These are phyloP conservation scores for Eumacrocentrus americanus DNA, from an alignment of 2,888 invertebrate genomes.

Conservation along the genomic window DNA sequence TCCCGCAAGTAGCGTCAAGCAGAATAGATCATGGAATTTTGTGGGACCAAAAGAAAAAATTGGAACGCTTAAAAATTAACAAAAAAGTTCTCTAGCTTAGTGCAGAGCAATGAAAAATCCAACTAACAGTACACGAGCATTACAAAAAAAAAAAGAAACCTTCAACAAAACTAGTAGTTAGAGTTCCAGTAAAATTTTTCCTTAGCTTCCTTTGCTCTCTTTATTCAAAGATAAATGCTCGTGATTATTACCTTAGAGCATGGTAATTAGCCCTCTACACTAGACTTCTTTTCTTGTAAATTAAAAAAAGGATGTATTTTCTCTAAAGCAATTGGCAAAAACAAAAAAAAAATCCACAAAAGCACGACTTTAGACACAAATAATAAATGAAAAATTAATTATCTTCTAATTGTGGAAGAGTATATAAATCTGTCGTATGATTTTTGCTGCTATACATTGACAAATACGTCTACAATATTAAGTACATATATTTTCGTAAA, in stretches of 20 bases:
- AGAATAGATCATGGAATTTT: slow-evolving; percentile 41
- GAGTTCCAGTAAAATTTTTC: background rate
- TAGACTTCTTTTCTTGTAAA: no score
- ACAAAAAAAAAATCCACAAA: background rate
- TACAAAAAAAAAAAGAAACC: slow-evolving; percentile 1
- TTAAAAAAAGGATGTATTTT: no score
- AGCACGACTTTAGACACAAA: no score
- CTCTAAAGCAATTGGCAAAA: no score
- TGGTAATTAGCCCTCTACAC: no score
- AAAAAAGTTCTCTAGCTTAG: slow-evolving; percentile 16
- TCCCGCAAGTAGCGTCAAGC: background rate
- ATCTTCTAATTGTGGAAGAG: no score
- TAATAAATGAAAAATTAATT: no score
- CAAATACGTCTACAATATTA: no score
- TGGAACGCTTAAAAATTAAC: slow-evolving; percentile 33
- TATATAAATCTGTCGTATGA: no score
- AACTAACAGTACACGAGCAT: slow-evolving; percentile 24
- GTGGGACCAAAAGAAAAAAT: slow-evolving; percentile 41
- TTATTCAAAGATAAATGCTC: background rate
- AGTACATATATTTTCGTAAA: no score
- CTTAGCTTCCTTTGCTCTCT: background rate
- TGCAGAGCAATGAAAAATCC: slow-evolving; percentile 9
- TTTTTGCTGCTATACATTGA: no score
- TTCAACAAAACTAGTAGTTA: background rate
- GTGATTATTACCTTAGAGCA: no score